Evolutionary conservation across 2,888 invertebrate species (phyloP).

Genomic region (Drosophila ezoana): DNA sequence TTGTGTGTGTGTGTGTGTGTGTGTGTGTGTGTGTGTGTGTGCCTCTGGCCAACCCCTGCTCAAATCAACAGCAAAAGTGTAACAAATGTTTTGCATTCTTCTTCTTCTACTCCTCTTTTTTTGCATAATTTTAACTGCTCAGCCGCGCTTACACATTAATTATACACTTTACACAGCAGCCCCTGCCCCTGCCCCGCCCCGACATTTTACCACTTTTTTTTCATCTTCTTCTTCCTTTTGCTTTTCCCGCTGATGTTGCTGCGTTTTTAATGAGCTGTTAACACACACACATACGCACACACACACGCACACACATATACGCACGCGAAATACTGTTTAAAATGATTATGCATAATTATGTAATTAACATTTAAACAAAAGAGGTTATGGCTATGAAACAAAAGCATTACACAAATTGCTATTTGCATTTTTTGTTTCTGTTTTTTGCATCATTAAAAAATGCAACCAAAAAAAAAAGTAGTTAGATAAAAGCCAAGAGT

Average conservation of each 20-base stretch:
- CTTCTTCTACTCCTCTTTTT: slow-evolving; percentile 9
- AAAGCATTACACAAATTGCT: slow-evolving; percentile 71
- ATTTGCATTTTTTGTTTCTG: slow-evolving; percentile 65
- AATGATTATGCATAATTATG: slow-evolving; percentile 83
- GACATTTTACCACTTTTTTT: neutral
- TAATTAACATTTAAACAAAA: slow-evolving; percentile 83
- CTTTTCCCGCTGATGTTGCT: slow-evolving; percentile 33
- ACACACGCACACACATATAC: neutral
- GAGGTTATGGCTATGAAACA: slow-evolving; percentile 74
- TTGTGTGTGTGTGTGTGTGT: no score
- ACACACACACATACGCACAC: slow-evolving; percentile 46
- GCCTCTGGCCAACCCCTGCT: neutral
- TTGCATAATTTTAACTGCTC: slow-evolving; percentile 64
- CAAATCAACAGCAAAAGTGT: slow-evolving; percentile 44
- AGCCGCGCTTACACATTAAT: slow-evolving; percentile 74
- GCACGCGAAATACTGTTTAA: slow-evolving; percentile 34
- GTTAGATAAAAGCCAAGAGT: slow-evolving; percentile 1
- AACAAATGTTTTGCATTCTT: slow-evolving; percentile 44
- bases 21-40: no score
- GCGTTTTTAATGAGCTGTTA: slow-evolving; percentile 81
- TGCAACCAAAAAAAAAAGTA: neutral
- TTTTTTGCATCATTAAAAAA: slow-evolving; percentile 41
- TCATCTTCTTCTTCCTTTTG: neutral
- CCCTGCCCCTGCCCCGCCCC: slow-evolving; percentile 9
- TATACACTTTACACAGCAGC: slow-evolving; percentile 70